phyloP scores from a whole-genome alignment of 2,113 vertebrate species.

The Sterrhoptilus dennistouni region DNA sequence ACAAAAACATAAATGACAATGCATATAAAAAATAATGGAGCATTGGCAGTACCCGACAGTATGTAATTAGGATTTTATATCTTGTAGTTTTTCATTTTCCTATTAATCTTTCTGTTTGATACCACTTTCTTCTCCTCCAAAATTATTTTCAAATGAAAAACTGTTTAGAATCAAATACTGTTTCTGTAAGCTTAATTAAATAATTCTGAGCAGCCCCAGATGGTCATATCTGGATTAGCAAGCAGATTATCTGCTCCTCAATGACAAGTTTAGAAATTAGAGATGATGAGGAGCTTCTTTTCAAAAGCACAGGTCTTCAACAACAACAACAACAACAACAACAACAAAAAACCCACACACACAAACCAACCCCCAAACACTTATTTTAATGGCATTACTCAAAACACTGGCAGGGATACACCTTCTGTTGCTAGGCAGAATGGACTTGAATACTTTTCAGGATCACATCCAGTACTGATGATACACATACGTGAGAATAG shows the following conservation, averaged over 20 bases:
- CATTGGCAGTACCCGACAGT: neutral
- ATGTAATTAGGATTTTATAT: neutral
- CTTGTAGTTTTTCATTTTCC: neutral
- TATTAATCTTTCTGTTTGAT: neutral
- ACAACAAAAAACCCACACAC: neutral
- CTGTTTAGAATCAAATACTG: neutral
- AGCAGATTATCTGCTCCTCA: neutral
- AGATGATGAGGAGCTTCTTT: neutral
- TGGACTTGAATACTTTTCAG: neutral
- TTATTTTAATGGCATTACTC: neutral
- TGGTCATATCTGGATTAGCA: neutral
- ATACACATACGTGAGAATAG: neutral
- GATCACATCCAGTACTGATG: neutral
- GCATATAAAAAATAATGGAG: neutral
- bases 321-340: too few species aligned
- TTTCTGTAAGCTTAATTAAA: neutral
- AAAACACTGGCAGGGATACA: neutral
- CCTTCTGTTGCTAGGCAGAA: neutral
- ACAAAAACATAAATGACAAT: neutral
- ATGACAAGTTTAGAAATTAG: neutral
- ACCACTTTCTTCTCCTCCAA: neutral
- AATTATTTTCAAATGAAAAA: neutral
- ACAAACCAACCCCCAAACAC: fast-evolving
- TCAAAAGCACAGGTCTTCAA: neutral
- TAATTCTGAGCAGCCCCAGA: neutral